phyloP scores from a whole-genome alignment of 1,140 invertebrate species.

The Drosophila kepulauana region DNA sequence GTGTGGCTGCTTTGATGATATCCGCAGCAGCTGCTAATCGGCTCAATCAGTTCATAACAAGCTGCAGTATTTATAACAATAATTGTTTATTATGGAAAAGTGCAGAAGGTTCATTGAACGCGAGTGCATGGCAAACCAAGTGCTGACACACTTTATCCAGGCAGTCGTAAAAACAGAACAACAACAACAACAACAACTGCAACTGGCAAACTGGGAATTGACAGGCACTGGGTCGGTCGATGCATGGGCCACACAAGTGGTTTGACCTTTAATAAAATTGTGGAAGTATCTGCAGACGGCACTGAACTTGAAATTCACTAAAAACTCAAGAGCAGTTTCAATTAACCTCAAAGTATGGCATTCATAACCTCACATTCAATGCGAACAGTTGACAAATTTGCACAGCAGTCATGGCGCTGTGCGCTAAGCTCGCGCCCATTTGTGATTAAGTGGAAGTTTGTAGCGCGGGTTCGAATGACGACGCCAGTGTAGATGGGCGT shows the following conservation, averaged over 20 bases:
- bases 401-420: slow-evolving; percentile 16
- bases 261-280: slow-evolving; percentile 66
- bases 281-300: slow-evolving; percentile 3
- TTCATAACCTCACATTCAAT: slow-evolving; percentile 30
- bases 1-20: slow-evolving; percentile 53
- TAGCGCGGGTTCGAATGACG: slow-evolving; percentile 6
- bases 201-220: slow-evolving; percentile 60
- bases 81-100: slow-evolving; percentile 75
- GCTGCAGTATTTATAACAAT: slow-evolving; percentile 68
- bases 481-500: slow-evolving; percentile 1
- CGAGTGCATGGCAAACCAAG: slow-evolving; percentile 33
- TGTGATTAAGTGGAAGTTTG: slow-evolving; percentile 18
- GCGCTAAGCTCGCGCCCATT: background rate
- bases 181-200: slow-evolving; percentile 17
- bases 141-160: slow-evolving; percentile 79
- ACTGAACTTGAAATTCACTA: slow-evolving; percentile 69
- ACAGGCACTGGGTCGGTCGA: slow-evolving; percentile 41
- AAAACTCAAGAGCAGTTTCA: slow-evolving; percentile 55
- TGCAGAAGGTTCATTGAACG: slow-evolving; percentile 75
- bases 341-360: slow-evolving; percentile 48
- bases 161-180: slow-evolving; percentile 13
- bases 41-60: slow-evolving; percentile 70
- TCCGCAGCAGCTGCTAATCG: slow-evolving; percentile 57
- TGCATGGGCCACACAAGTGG: slow-evolving; percentile 73
- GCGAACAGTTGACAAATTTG: slow-evolving; percentile 45